phyloP scores from a whole-genome alignment of 1,140 invertebrate species.

The Apocrypta bakeri region DNA sequence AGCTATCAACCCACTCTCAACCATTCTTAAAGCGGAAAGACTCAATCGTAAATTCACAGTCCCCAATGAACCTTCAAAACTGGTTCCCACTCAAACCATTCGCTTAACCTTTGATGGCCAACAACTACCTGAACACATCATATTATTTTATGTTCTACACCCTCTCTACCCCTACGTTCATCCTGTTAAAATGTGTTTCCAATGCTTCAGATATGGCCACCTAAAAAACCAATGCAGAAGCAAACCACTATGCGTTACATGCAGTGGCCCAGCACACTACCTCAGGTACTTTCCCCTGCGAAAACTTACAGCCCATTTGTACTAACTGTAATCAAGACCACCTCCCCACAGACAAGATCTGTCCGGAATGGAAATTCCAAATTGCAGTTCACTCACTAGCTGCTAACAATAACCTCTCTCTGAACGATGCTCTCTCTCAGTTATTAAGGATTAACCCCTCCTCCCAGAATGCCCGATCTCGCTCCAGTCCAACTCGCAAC shows the following conservation, averaged over 20 bases:
- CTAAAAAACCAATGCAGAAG: not conserved
- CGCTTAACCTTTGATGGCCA: too few species aligned
- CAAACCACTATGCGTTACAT: not conserved
- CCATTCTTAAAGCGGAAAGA: too few species aligned
- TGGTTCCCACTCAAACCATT: too few species aligned
- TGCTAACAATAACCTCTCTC: not conserved
- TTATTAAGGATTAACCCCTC: not conserved
- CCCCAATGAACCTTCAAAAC: too few species aligned
- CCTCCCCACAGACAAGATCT: not conserved
- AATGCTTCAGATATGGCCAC: conserved; percentile 15
- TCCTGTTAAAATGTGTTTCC: not conserved
- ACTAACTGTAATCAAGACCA: not conserved
- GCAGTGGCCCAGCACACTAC: not conserved
- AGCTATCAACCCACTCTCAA: too few species aligned
- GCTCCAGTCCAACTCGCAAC: too few species aligned
- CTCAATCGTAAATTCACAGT: too few species aligned
- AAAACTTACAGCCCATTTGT: not conserved
- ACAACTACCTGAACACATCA: too few species aligned
- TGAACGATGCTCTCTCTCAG: not conserved
- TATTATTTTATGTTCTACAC: not conserved
- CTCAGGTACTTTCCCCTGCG: not conserved
- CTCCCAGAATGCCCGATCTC: not conserved
- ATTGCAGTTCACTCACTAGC: not conserved
- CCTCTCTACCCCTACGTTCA: not conserved
- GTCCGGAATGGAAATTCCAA: conserved; percentile 7